A percentile compares a stretch with the other conserved stretches of the same genome.
These are phyloP conservation scores for Phortica magna DNA, from an alignment of 2,888 invertebrate genomes.

Conservation along the genomic window DNA sequence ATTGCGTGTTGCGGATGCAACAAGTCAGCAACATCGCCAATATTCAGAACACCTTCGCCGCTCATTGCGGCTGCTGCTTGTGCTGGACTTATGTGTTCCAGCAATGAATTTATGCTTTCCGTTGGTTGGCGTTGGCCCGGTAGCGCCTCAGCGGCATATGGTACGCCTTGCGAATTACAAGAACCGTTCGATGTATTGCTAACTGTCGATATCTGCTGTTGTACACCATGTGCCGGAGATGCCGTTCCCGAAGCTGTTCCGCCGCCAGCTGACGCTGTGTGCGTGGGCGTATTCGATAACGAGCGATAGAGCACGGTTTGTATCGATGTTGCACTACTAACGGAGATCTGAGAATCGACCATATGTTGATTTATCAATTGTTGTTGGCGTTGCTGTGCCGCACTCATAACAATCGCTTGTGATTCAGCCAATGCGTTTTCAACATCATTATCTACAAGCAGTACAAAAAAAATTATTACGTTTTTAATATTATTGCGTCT, in stretches of 20 bases:
- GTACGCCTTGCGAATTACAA: constrained; percentile 55
- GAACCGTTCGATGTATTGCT: constrained; percentile 63
- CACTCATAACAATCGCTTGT: constrained; percentile 70
- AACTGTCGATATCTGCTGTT: constrained; percentile 61
- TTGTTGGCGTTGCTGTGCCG: constrained; percentile 64
- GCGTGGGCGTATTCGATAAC: constrained; percentile 65
- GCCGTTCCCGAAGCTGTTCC: constrained; percentile 38
- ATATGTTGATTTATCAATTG: constrained; percentile 71
- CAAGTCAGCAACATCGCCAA: constrained; percentile 88
- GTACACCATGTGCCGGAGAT: constrained; percentile 36
- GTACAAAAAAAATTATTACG: constrained; percentile 19
- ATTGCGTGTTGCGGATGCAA: constrained; percentile 93
- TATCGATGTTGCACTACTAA: constrained; percentile 75
- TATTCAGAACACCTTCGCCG: constrained; percentile 74
- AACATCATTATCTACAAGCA: constrained; percentile 70
- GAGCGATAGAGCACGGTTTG: constrained; percentile 76
- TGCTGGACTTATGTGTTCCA: constrained; percentile 73
- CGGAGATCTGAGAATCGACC: constrained; percentile 77
- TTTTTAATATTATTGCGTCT: background rate
- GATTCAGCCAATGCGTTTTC: constrained; percentile 71
- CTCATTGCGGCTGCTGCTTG: constrained; percentile 70
- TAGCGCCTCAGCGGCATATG: constrained; percentile 66
- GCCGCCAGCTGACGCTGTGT: constrained; percentile 41
- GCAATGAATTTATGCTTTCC: constrained; percentile 72
- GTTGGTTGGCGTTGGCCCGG: constrained; percentile 56